These are phyloP conservation scores for Halcyon senegalensis DNA, from an alignment of 2,113 vertebrate species.

Conservation along the genomic window DNA sequence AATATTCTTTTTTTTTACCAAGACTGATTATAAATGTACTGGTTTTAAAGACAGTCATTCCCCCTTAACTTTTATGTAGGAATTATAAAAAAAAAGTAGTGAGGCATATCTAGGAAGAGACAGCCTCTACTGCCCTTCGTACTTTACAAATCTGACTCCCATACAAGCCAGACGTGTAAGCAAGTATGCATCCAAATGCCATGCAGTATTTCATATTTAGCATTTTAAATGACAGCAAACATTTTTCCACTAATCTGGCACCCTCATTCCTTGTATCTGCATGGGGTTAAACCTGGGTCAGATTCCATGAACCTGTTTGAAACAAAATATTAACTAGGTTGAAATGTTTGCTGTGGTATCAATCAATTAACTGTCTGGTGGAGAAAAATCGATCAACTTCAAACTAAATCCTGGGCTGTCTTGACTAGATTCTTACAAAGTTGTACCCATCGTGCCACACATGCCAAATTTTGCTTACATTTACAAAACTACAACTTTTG, in stretches of 20 bases:
- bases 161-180: not conserved
- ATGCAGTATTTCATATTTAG: not conserved
- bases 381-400: not conserved
- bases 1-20: not conserved
- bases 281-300: slow-evolving; percentile 26
- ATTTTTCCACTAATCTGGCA: not conserved
- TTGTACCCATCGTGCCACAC: not conserved
- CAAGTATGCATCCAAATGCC: not conserved
- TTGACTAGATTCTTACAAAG: not conserved
- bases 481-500: not conserved
- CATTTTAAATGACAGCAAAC: not conserved
- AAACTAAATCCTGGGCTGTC: not conserved
- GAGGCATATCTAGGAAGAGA: not conserved
- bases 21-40: not conserved
- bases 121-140: not conserved
- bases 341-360: slow-evolving; percentile 19
- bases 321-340: slow-evolving; percentile 50
- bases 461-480: not conserved
- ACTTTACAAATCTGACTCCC: not conserved
- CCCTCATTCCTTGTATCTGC: not conserved
- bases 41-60: not conserved
- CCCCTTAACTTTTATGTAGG: not conserved
- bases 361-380: not conserved
- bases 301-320: not conserved
- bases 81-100: not conserved